Evolutionary conservation across 2,888 invertebrate genomes (phyloP), one percentile per base, ranked within the genome.

Genomic region (Eilema sororculum): DNA sequence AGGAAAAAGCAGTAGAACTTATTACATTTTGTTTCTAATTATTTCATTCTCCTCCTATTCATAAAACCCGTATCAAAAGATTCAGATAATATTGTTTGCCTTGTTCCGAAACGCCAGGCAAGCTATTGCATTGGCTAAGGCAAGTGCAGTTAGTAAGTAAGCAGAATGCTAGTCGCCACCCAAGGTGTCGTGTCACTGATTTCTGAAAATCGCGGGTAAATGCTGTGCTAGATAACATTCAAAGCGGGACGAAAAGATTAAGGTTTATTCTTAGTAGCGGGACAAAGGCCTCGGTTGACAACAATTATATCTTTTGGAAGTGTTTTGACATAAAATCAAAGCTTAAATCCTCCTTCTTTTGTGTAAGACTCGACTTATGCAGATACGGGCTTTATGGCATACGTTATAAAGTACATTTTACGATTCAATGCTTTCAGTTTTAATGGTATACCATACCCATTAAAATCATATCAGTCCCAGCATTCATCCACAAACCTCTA

Each of bases 291-390:
- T 52, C 52, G 52, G 52, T 52, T 5, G 52, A 52, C 52, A 52
- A n/a, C n/a, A 20, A 20, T 46, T 46, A 20, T 52, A 52, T 52
- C 20, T 52, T 52, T 52, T 8, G 52, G 52, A 52, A 52, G n/a
- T 52, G 52, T 52, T 52, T 52, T 52, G 52, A 52, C 52, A 52
- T 52, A n/a, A 52, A 52, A 52, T 52, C 52, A n/a, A 52, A n/a
- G 52, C 52, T 52, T 9, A n/a, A 52, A 52, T 52, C 20, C n/a
- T n/a, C 52, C 52, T 52, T 9, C 8, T 52, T 52, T 52, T 52
- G 52, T n/a, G n/a, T 52, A n/a, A n/a, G 20, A 52, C n/a, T n/a
- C 20, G n/a, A n/a, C 46, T 16, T 46, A 20, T 46, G 46, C 20
- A 5, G 46, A 46, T 46, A 13, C 46, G 46, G 20, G 46, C 20